Evolutionary conservation across 92 coral and sea anemone species (phyloP).

Genomic region (Porites cylindrica): DNA sequence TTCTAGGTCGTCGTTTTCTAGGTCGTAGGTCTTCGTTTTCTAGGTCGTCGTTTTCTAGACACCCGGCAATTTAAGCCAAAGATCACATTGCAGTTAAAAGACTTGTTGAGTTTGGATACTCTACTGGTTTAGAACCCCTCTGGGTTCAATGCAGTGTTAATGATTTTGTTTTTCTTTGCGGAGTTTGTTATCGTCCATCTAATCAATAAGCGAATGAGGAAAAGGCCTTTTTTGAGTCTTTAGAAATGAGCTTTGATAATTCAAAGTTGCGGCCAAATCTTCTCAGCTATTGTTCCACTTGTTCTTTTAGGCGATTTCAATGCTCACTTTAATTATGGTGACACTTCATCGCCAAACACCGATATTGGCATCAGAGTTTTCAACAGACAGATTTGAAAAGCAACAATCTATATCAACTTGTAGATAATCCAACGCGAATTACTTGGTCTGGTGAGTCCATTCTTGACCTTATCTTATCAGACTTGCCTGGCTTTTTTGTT

Average conservation of each 20-base stretch:
- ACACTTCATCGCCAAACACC: conserved; percentile 12
- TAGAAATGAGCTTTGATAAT: background rate
- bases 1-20: too few species aligned
- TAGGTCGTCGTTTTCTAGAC: too few species aligned
- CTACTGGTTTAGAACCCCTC: conserved; percentile 5
- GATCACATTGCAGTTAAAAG: background rate
- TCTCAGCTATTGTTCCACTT: too few species aligned
- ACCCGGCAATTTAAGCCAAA: too few species aligned
- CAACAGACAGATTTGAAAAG: conserved; percentile 10
- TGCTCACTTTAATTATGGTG: conserved; percentile 3
- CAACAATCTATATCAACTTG: conserved; percentile 30
- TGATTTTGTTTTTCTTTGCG: conserved; percentile 5
- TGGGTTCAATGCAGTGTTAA: conserved; percentile 3
- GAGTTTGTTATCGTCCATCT: conserved; percentile 42
- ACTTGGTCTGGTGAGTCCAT: too few species aligned
- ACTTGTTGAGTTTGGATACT: conserved; percentile 4
- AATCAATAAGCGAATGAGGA: conserved; percentile 27
- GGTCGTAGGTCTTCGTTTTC: too few species aligned
- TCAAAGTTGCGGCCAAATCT: too few species aligned
- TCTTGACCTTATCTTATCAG: too few species aligned
- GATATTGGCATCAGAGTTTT: conserved; percentile 22
- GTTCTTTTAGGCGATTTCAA: too few species aligned
- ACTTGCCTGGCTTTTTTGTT: too few species aligned
- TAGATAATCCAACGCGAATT: background rate
- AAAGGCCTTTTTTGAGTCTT: conserved; percentile 19